phyloP scores from a whole-genome alignment of 92 coral and sea anemone genomes.

The Parazoanthus atlanticus region DNA sequence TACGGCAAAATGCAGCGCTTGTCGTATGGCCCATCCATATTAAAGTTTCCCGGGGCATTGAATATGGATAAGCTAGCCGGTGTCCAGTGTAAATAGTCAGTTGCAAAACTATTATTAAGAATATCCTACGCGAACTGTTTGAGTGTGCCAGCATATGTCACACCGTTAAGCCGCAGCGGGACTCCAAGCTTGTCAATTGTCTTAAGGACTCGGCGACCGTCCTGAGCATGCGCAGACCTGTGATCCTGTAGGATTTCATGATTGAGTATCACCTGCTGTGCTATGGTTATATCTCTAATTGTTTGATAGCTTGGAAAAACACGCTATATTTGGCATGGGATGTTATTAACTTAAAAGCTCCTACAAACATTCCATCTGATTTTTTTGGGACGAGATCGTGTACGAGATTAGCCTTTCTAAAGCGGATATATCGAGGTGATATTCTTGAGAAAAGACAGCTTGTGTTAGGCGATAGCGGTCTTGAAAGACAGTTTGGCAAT shows the following conservation, averaged over 20 bases:
- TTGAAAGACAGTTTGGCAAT: slow-evolving; percentile 51
- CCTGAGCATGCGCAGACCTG: slow-evolving; percentile 78
- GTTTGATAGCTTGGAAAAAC: slow-evolving; percentile 98
- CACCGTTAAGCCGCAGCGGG: slow-evolving; percentile 96
- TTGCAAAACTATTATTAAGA: slow-evolving; percentile 83
- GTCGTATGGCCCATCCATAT: slow-evolving; percentile 80
- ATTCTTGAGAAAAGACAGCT: slow-evolving; percentile 68
- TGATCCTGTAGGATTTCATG: slow-evolving; percentile 91
- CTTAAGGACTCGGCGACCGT: slow-evolving; percentile 64
- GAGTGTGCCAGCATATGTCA: slow-evolving; percentile 94
- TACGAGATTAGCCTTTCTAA: slow-evolving; percentile 30
- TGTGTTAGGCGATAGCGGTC: slow-evolving; percentile 60
- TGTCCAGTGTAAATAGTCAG: slow-evolving; percentile 80
- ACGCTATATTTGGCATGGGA: slow-evolving; percentile 92
- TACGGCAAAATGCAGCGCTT: slow-evolving; percentile 80
- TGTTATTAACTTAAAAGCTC: slow-evolving; percentile 74
- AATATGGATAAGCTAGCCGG: slow-evolving; percentile 81
- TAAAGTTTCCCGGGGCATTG: slow-evolving; percentile 72
- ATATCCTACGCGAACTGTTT: slow-evolving; percentile 81
- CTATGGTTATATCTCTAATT: slow-evolving; percentile 95
- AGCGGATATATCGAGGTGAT: slow-evolving; percentile 55
- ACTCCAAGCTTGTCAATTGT: slow-evolving; percentile 76
- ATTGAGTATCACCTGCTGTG: slow-evolving; percentile 91
- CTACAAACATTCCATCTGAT: slow-evolving; percentile 51
- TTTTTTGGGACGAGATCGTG: slow-evolving; percentile 49